Conservation (phyloP, 2,888 invertebrate genomes). For the Yponomeuta sedellus region DNA sequence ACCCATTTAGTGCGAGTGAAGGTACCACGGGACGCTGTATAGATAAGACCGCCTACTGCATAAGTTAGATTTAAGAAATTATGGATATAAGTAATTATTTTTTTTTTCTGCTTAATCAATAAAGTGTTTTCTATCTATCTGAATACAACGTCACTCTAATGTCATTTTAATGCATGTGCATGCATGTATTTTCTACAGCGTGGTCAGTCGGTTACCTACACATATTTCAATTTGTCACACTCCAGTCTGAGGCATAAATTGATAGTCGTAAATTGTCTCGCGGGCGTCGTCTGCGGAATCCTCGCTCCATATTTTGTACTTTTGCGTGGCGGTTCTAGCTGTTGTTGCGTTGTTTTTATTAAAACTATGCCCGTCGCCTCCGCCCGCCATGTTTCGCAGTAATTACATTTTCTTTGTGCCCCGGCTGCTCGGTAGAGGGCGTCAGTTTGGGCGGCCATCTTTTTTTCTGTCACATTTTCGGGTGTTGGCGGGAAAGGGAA, state of each 20-base stretch:
- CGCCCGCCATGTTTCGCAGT: conserved; percentile 33
- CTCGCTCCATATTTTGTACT: conserved; percentile 13
- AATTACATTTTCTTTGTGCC: conserved; percentile 42
- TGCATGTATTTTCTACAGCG: not conserved
- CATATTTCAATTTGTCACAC: conserved; percentile 27
- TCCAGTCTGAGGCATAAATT: conserved; percentile 27
- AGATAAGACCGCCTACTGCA: too few relatives aligned
- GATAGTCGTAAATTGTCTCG: conserved; percentile 29
- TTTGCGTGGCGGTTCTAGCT: conserved; percentile 1
- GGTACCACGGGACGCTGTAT: too few relatives aligned
- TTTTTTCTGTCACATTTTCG: conserved; percentile 20
- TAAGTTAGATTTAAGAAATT: too few relatives aligned
- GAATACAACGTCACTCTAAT: too few relatives aligned
- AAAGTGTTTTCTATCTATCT: too few relatives aligned
- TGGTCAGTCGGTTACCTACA: conserved; percentile 21
- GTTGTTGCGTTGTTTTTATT: conserved; percentile 26
- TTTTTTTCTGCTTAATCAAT: too few relatives aligned
- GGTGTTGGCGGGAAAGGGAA: not conserved
- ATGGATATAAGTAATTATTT: too few relatives aligned
- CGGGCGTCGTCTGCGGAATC: conserved; percentile 20
- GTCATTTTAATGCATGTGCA: too few relatives aligned
- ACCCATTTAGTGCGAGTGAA: too few relatives aligned
- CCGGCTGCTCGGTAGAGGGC: conserved; percentile 14
- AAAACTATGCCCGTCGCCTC: conserved; percentile 29
- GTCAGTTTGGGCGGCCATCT: conserved; percentile 10